Evolutionary conservation across 2,113 vertebrate genomes (phyloP).

Genomic region (Alectura lathami): DNA sequence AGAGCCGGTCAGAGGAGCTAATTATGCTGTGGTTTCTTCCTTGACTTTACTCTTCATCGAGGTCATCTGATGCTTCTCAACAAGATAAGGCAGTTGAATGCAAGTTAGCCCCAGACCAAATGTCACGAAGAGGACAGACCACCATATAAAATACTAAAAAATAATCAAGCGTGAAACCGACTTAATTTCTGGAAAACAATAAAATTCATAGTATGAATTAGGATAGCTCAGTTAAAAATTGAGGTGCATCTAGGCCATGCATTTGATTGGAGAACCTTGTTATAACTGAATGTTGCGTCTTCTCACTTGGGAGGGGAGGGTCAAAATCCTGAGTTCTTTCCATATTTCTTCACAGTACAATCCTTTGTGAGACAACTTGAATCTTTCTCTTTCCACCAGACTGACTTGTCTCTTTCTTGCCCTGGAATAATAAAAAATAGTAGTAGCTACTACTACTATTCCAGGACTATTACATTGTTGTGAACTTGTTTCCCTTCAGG

Average conservation of each 20-base stretch:
- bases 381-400: not conserved
- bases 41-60: not conserved
- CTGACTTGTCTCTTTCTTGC: not conserved
- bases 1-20: not conserved
- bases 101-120: not conserved
- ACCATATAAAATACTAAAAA: not conserved
- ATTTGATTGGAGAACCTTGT: not conserved
- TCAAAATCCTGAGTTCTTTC: not conserved
- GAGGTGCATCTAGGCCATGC: not conserved
- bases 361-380: not conserved
- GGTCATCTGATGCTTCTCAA: not conserved
- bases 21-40: not conserved
- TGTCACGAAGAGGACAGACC: not conserved
- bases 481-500: not conserved
- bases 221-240: not conserved
- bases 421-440: not conserved
- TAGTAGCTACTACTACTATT: not conserved
- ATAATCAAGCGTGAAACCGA: not conserved
- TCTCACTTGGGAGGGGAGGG: fast-evolving
- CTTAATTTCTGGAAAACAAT: not conserved
- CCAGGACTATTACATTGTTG: not conserved
- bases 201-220: not conserved
- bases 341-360: not conserved
- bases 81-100: not conserved
- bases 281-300: not conserved